Evolutionary conservation across 92 coral and sea anemone species (phyloP).

Genomic region (Epizoanthus rinbou): DNA sequence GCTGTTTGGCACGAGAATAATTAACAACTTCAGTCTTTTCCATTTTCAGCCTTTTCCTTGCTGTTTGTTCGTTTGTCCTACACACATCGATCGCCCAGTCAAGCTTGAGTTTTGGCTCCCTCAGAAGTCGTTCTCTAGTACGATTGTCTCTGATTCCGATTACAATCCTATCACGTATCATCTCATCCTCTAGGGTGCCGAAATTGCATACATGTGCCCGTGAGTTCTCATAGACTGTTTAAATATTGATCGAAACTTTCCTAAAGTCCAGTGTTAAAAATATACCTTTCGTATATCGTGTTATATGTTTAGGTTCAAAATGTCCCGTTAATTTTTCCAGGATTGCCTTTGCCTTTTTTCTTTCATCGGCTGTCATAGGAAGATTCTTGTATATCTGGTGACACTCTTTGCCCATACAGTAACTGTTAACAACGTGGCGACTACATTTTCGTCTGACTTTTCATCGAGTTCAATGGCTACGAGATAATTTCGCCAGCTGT

Average conservation of each 20-base stretch:
- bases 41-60: slow-evolving; percentile 49
- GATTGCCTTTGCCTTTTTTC: slow-evolving; percentile 32
- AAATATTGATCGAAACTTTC: slow-evolving; percentile 56
- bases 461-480: neutral
- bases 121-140: neutral
- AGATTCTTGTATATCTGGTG: slow-evolving; percentile 12
- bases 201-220: slow-evolving; percentile 66
- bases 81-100: slow-evolving; percentile 46
- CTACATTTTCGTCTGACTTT: neutral
- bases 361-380: slow-evolving; percentile 47
- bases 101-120: slow-evolving; percentile 21
- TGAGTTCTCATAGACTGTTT: slow-evolving; percentile 49
- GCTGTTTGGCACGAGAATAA: slow-evolving; percentile 19
- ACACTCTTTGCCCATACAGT: too few species aligned
- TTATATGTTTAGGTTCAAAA: slow-evolving; percentile 59
- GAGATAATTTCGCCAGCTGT: neutral
- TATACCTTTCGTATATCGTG: slow-evolving; percentile 57
- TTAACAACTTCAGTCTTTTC: slow-evolving; percentile 44
- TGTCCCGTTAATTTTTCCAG: slow-evolving; percentile 48
- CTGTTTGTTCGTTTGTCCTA: slow-evolving; percentile 45
- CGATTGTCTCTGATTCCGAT: slow-evolving; percentile 36
- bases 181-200: slow-evolving; percentile 50
- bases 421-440: too few species aligned
- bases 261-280: slow-evolving; percentile 51
- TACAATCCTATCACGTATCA: slow-evolving; percentile 53